phyloP scores from a whole-genome alignment of 2,113 vertebrate genomes.

The Clarias gariepinus region DNA sequence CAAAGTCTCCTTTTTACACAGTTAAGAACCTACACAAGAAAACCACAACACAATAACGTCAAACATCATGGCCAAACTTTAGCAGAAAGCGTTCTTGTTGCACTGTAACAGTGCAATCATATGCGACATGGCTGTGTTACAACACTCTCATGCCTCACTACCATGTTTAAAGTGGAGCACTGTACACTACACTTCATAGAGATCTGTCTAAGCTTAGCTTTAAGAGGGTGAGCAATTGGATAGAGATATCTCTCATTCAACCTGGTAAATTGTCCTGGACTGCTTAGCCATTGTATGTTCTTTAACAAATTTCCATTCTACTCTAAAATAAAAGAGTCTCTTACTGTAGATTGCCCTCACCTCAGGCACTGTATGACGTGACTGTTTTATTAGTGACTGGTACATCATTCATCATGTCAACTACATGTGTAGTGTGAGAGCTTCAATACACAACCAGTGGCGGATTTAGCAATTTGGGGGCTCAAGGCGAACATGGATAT shows the following conservation, averaged over 20 bases:
- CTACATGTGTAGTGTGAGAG: not conserved
- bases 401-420: not conserved
- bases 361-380: not conserved
- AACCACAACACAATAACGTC: not conserved
- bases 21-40: not conserved
- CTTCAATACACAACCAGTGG: not conserved
- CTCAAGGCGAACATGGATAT: too few relatives aligned
- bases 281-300: not conserved
- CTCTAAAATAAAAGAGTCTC: slow-evolving; percentile 5
- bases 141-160: not conserved
- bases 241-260: slow-evolving; percentile 1
- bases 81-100: not conserved
- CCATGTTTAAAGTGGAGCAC: not conserved
- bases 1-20: not conserved
- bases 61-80: not conserved
- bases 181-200: not conserved
- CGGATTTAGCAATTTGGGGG: too few relatives aligned
- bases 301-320: not conserved
- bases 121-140: not conserved
- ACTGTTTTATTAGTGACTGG: not conserved
- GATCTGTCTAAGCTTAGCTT: not conserved
- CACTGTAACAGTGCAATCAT: not conserved
- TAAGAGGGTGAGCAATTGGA: not conserved
- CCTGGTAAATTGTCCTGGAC: not conserved
- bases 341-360: not conserved